Base-by-base conservation (phyloP, 2,113 vertebrate genomes). In the Phalacrocorax brasilianus region DNA sequence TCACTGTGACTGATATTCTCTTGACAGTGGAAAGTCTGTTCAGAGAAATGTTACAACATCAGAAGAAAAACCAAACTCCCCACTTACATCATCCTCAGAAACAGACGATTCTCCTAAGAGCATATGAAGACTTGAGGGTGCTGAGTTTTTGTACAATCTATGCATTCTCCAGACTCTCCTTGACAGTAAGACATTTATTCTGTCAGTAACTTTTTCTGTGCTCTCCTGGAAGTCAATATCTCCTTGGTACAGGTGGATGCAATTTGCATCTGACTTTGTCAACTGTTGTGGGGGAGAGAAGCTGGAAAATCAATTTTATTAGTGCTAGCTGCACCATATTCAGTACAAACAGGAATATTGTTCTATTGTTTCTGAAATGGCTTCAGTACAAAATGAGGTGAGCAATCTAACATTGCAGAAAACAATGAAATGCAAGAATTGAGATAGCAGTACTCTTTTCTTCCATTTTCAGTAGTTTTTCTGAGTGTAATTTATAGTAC, bases 251-350 rank as follows among this genome's bases (percentile, higher is more conserved):
- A 92, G 86, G 86, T 95, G 70, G 45, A 94, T 85, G 35, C 66
- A 95, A 94, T 95, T 96, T 97, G n/a, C 86, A 95, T 93, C 56
- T 91, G 95, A 95, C 92, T 93, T 93, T 93, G 86, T 88, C 77
- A 81, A 42, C 58, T 92, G 30, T 74, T 95, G 55, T 42, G 26
- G 22, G 40, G 20, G 10, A 92, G 47, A 71, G 59, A 84, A 88
- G 71, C 55, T 84, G 89, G 45, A 91, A 95, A 92, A 95, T 96
- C 89, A 52, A 93, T 96, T 85, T 90, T 83, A 90, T 91, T 95
- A 88, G 59, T 77, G 47, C 26, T 76, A 38, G 45, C 82, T 93
- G 71, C 40, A 70, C 86, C 55, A 33, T 88, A 47, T 71, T 93
- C 76, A 71, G 47, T 83, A 77, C 67, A 83, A 66, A 8, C 11